Evolutionary conservation across 2,113 vertebrate species (phyloP).

Genomic region (Eudyptes chrysolophus): DNA sequence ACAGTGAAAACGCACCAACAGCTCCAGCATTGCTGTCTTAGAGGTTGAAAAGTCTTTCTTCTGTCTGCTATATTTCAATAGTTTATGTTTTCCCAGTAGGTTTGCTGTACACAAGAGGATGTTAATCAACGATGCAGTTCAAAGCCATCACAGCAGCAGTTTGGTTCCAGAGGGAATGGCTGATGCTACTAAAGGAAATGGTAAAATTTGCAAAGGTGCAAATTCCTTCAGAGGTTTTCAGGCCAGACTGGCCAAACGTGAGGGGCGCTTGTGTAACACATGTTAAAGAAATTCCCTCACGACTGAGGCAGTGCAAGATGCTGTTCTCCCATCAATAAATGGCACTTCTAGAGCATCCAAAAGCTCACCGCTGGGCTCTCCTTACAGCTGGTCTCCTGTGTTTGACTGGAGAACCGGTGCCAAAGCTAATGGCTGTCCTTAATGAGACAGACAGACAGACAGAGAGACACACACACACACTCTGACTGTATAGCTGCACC

Average conservation of each 20-base stretch:
- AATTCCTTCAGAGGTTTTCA: not conserved
- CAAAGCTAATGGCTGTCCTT: not conserved
- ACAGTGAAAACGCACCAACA: rapidly evolving
- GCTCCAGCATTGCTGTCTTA: not conserved
- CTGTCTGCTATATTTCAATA: not conserved
- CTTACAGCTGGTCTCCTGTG: not conserved
- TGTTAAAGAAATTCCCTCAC: not conserved
- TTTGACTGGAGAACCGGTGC: not conserved
- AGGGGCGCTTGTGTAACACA: not conserved
- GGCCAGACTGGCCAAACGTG: not conserved
- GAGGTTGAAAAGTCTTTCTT: not conserved
- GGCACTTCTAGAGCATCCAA: not conserved
- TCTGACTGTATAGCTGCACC: not conserved
- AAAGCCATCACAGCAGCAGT: not conserved
- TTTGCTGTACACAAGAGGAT: not conserved
- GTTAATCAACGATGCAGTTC: not conserved
- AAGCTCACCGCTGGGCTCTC: not conserved
- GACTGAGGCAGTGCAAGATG: not conserved
- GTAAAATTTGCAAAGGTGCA: not conserved
- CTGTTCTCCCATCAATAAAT: not conserved
- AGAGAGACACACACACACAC: not conserved
- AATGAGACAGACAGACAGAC: not conserved
- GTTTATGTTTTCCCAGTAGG: not conserved
- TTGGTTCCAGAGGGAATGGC: not conserved
- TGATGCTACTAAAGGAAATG: not conserved